These are phyloP conservation scores for Rhaphigaster nebulosa DNA, from an alignment of 2,888 invertebrate genomes.

Conservation along the genomic window DNA sequence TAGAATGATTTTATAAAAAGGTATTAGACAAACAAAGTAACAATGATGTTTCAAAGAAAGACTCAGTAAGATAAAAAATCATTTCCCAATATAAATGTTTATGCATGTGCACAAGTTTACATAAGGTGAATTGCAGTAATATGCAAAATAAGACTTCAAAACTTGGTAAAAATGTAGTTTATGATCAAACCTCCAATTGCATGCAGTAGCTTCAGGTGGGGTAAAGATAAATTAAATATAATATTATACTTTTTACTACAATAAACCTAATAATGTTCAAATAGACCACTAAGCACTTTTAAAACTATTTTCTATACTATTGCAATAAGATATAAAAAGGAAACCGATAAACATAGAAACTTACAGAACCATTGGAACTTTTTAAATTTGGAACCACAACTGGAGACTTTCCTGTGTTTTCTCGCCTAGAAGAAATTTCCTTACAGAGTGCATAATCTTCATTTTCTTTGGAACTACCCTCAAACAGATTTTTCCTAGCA, in stretches of 20 bases:
- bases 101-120: no score
- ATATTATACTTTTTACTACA: no score
- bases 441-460: conserved; percentile 11
- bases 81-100: no score
- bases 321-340: not conserved
- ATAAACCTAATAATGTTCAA: not conserved
- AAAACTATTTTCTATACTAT: not conserved
- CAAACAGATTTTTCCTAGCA: conserved; percentile 28
- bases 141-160: not conserved
- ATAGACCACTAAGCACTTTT: not conserved
- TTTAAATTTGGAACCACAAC: conserved; percentile 6
- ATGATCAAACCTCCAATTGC: not conserved
- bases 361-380: not conserved
- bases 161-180: not conserved
- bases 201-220: no score
- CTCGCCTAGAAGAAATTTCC: conserved; percentile 19
- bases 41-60: no score
- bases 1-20: no score
- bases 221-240: no score
- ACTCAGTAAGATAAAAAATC: no score
- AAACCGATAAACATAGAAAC: not conserved
- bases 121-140: no score
- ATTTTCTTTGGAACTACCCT: conserved; percentile 21
- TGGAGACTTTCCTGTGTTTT: conserved; percentile 28
- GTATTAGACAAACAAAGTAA: no score